Conservation (phyloP, 2,888 invertebrate genomes). For the Pollenia angustigena region DNA sequence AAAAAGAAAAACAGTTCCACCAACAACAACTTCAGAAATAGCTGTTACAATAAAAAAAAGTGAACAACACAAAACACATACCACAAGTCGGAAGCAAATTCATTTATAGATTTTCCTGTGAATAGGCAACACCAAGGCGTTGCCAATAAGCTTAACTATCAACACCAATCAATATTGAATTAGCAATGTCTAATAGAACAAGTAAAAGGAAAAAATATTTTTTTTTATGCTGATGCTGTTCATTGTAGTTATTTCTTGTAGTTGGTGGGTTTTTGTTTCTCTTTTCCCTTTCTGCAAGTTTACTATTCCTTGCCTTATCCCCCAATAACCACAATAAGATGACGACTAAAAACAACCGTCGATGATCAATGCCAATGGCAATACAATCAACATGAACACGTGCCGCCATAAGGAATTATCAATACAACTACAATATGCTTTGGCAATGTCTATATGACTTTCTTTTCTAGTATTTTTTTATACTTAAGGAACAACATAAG, state of each 20-base stretch:
- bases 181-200: constrained; percentile 71
- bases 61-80: constrained; percentile 42
- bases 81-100: constrained; percentile 75
- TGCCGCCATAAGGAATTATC: constrained; percentile 70
- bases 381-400: constrained; percentile 74
- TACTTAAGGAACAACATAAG: not conserved
- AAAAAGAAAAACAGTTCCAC: constrained; percentile 40
- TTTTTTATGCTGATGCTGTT: constrained; percentile 48
- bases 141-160: constrained; percentile 75
- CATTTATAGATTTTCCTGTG: constrained; percentile 72
- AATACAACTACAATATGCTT: constrained; percentile 12
- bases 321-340: constrained; percentile 57
- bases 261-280: not conserved
- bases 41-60: constrained; percentile 32
- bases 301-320: constrained; percentile 24
- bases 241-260: constrained; percentile 1
- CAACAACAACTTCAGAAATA: constrained; percentile 22
- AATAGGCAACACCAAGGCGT: constrained; percentile 72
- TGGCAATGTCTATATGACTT: constrained; percentile 48
- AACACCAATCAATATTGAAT: constrained; percentile 78
- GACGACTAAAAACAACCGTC: constrained; percentile 54
- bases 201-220: constrained; percentile 60
- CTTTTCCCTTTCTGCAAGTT: constrained; percentile 12
- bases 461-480: constrained; percentile 26
- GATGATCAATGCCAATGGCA: constrained; percentile 72